A percentile compares a stretch with the other conserved stretches of the same genome.
phyloP scores from a whole-genome alignment of 1,140 invertebrate genomes.

The Drosophila gunungcola region DNA sequence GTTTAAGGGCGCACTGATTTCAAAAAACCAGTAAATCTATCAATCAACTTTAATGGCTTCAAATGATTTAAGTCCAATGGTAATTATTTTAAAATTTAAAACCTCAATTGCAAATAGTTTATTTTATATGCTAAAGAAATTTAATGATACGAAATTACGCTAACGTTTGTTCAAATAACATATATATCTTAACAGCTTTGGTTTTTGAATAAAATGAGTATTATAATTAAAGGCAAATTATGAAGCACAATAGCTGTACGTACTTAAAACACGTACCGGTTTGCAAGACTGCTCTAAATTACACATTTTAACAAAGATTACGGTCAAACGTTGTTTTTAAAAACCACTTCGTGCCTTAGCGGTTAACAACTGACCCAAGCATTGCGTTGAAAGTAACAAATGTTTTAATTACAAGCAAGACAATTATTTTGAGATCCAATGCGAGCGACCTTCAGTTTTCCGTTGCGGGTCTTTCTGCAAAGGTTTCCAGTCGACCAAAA shows the following conservation, averaged over 20 bases:
- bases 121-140: conserved; percentile 2
- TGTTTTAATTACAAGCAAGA: conserved; percentile 73
- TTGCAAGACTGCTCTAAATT: conserved; percentile 49
- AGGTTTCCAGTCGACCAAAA: conserved; percentile 27
- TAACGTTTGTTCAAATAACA: not conserved
- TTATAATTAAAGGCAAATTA: conserved; percentile 36
- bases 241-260: conserved; percentile 32
- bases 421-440: conserved; percentile 75
- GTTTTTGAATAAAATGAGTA: conserved; percentile 15
- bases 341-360: conserved; percentile 29
- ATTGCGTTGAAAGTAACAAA: conserved; percentile 74
- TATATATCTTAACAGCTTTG: not conserved
- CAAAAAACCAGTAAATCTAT: no score
- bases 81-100: not conserved
- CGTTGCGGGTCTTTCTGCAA: conserved; percentile 33
- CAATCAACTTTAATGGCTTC: no score
- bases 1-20: not conserved
- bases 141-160: not conserved
- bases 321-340: conserved; percentile 47
- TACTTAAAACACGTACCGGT: conserved; percentile 51
- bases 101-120: no score
- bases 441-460: conserved; percentile 65
- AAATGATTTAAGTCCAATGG: not conserved
- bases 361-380: conserved; percentile 30
- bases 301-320: conserved; percentile 70